phyloP scores from a whole-genome alignment of 2,888 invertebrate genomes.

The Drosophila greeni region DNA sequence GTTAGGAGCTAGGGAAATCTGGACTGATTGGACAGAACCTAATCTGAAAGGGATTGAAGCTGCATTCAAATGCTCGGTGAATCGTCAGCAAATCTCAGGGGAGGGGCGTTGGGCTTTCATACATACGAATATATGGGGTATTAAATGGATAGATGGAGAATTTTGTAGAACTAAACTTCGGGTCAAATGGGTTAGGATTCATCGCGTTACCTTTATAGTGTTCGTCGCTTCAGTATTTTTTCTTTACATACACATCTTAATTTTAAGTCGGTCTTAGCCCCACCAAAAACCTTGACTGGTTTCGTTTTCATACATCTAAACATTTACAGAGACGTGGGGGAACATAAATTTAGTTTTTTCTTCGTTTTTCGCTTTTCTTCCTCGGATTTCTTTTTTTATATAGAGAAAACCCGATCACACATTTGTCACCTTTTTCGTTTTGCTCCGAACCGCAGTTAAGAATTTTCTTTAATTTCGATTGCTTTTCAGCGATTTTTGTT shows the following conservation, averaged over 20 bases:
- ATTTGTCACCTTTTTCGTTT: conserved; percentile 55
- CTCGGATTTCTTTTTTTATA: conserved; percentile 53
- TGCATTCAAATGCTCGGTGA: conserved; percentile 17
- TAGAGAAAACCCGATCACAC: conserved; percentile 73
- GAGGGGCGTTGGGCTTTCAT: conserved; percentile 34
- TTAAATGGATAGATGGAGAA: conserved; percentile 15
- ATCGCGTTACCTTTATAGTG: conserved; percentile 45
- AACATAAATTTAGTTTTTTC: conserved; percentile 52
- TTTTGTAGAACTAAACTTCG: conserved; percentile 55
- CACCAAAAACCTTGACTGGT: conserved; percentile 48
- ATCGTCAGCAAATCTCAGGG: conserved; percentile 54
- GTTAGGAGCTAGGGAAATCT: background rate
- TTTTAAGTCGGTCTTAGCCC: conserved; percentile 46
- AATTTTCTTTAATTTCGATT: conserved; percentile 51
- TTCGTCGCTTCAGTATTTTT: conserved; percentile 31
- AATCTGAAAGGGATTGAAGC: conserved; percentile 12
- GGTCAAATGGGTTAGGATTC: conserved; percentile 46
- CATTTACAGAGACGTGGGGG: conserved; percentile 65
- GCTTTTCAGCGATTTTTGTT: conserved; percentile 20
- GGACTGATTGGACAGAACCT: conserved; percentile 1
- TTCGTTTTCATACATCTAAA: conserved; percentile 60
- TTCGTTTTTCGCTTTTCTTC: conserved; percentile 17
- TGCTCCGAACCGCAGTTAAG: conserved; percentile 45
- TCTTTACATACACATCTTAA: conserved; percentile 63
- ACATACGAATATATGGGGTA: conserved; percentile 32